A percentile compares a stretch with the other conserved stretches of the same genome.
Conservation (phyloP, 2,113 vertebrate species). For the Hymenochirus boettgeri region DNA sequence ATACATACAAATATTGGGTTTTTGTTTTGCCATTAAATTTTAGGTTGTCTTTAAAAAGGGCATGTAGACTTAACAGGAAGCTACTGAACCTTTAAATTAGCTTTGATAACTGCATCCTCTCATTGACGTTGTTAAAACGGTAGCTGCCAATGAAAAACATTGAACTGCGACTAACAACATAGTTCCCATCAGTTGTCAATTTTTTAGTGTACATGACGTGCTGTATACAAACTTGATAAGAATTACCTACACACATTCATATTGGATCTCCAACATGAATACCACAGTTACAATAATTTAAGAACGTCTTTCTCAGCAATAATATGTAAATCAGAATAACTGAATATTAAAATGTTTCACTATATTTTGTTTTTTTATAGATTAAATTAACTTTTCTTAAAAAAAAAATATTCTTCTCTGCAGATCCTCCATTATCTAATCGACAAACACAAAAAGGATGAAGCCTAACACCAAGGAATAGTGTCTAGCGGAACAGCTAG, state of each 20-base stretch:
- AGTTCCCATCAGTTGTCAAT: constrained; percentile 50
- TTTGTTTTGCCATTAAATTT: constrained; percentile 1
- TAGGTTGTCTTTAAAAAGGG: neutral
- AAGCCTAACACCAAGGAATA: constrained; percentile 60
- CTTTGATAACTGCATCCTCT: constrained; percentile 65
- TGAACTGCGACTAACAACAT: constrained; percentile 60
- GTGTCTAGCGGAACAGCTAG: constrained; percentile 15
- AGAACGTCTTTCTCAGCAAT: too few species aligned
- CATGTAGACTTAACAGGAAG: constrained; percentile 40
- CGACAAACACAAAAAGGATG: neutral
- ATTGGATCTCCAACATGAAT: too few species aligned
- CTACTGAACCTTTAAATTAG: constrained; percentile 58
- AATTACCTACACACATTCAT: too few species aligned
- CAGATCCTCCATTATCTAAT: constrained; percentile 45
- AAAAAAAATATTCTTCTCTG: constrained; percentile 33
- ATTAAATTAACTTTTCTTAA: too few species aligned
- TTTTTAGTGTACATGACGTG: constrained; percentile 29
- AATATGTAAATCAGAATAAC: too few species aligned
- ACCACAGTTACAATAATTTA: too few species aligned
- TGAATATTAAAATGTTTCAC: too few species aligned
- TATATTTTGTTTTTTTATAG: neutral
- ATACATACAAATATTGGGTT: too few species aligned
- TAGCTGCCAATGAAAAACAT: constrained; percentile 48
- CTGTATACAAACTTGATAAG: constrained; percentile 48
- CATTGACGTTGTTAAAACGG: constrained; percentile 55